Percentiles rank a stretch among this genome's conserved stretches.
These are phyloP conservation scores for Takifugu flavidus DNA, from an alignment of 2,113 vertebrate species.

Conservation along the genomic window DNA sequence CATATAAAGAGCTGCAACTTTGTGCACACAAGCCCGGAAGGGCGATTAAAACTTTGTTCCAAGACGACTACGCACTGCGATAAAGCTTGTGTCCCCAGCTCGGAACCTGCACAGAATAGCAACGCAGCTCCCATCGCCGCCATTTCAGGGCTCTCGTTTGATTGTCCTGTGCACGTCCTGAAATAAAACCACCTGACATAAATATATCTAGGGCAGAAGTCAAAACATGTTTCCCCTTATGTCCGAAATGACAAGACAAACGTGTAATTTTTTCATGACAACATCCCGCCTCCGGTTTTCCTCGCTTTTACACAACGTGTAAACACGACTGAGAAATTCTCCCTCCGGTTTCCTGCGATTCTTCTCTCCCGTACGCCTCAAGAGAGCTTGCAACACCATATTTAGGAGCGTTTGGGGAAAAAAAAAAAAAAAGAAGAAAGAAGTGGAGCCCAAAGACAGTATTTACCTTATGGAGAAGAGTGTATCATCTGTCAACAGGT, in stretches of 20 bases:
- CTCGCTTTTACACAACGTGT: slow-evolving; percentile 11
- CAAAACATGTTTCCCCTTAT: not conserved
- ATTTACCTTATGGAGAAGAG: not conserved
- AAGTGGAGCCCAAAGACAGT: too few species aligned
- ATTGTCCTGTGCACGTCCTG: not conserved
- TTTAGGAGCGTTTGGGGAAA: not conserved
- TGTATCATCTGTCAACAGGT: not conserved
- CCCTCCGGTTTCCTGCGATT: slow-evolving; percentile 55
- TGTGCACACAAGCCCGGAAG: slow-evolving; percentile 1
- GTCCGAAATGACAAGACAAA: not conserved
- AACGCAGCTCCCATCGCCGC: not conserved
- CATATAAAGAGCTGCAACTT: slow-evolving; percentile 41
- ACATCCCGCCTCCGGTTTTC: slow-evolving; percentile 8
- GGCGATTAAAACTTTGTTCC: slow-evolving; percentile 6
- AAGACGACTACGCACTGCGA: not conserved
- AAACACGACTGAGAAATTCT: slow-evolving; percentile 33
- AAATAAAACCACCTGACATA: not conserved
- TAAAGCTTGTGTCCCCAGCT: too few species aligned
- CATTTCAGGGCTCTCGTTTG: not conserved
- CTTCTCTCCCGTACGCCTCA: slow-evolving; percentile 14
- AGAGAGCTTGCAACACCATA: slow-evolving; percentile 1
- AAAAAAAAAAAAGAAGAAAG: not conserved
- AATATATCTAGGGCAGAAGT: not conserved
- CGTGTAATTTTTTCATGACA: not conserved
- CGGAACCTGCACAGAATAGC: not conserved